phyloP scores from a whole-genome alignment of 2,113 vertebrate species.

The Mustela nigripes region DNA sequence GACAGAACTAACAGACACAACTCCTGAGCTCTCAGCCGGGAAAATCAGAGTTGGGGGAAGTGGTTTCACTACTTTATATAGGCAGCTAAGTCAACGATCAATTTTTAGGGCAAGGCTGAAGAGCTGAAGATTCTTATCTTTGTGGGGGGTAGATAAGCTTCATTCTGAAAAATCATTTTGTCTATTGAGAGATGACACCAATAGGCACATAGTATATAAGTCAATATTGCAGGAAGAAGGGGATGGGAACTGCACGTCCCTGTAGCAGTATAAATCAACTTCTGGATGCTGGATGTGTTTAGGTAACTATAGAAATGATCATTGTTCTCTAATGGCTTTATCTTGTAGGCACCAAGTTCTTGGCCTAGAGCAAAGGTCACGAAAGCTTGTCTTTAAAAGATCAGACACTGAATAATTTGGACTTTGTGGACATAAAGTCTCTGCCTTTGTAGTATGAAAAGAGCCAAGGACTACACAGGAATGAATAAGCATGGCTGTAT shows the following conservation, averaged over 20 bases:
- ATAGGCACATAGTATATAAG: fast-evolving
- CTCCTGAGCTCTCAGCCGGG: background rate
- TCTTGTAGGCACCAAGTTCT: background rate
- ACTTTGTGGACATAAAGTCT: background rate
- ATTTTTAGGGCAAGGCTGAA: background rate
- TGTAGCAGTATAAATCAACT: background rate
- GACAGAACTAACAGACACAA: background rate
- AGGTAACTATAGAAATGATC: background rate
- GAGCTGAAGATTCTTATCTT: background rate
- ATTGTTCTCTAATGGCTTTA: background rate
- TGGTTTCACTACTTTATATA: background rate
- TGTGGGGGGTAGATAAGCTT: background rate
- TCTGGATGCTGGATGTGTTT: background rate
- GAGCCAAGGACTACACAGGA: background rate
- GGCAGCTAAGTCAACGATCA: background rate
- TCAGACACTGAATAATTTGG: background rate
- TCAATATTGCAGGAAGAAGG: background rate
- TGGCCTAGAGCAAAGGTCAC: background rate
- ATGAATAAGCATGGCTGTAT: background rate
- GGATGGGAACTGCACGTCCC: background rate
- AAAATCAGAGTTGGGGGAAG: background rate
- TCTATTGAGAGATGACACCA: background rate
- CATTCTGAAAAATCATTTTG: background rate
- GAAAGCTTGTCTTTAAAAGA: background rate
- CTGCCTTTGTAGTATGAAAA: background rate